Evolutionary conservation across 2,113 vertebrate species (phyloP), one percentile per base, ranked within the genome.

Genomic region (Toxotes chatareus): DNA sequence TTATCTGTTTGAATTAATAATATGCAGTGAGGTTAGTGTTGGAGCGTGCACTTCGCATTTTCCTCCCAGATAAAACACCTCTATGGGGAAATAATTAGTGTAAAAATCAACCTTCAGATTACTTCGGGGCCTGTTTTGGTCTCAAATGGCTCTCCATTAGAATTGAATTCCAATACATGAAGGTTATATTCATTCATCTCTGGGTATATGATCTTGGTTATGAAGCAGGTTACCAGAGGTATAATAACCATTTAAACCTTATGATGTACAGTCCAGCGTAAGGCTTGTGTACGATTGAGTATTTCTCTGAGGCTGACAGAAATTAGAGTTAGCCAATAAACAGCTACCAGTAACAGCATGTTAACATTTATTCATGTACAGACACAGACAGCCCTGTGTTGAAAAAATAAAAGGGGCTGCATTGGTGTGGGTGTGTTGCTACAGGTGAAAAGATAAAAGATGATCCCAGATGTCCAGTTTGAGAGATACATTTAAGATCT

Each of bases 51-150:
- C 23, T 66, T 65, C 81, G 71, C 60, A 65, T 71, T 66, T 59
- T 14, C 47, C 66, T 51, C 55, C 46, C 65, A 61, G 34, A 51
- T 57, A 44, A 61, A 38, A 64, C 4, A 27, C 23, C 59, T 86
- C 72, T 71, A 27, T 51, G 62, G 84, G 76, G 76, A 88, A 81
- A 79, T 83, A 81, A 90, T 80, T 82, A 78, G 42, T 32, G 59
- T 69, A 60, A 80, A 89, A 84, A 66, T 76, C 57, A 75, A 69
- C 56, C 65, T 61, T 44, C 13, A 82, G 72, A 90, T 90, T 90
- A 79, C 83, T 73, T 87, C 34, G 23, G 80, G 84, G 36, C 64
- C 64, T 12, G 36, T 31, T 65, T 42, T 66, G 10, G 32, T 84
- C 80, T 84, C 83, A 69, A 60, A 67, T 0, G 60, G 71, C 79